Base-by-base conservation (phyloP, 2,113 vertebrate species). In the Haemorhous mexicanus region DNA sequence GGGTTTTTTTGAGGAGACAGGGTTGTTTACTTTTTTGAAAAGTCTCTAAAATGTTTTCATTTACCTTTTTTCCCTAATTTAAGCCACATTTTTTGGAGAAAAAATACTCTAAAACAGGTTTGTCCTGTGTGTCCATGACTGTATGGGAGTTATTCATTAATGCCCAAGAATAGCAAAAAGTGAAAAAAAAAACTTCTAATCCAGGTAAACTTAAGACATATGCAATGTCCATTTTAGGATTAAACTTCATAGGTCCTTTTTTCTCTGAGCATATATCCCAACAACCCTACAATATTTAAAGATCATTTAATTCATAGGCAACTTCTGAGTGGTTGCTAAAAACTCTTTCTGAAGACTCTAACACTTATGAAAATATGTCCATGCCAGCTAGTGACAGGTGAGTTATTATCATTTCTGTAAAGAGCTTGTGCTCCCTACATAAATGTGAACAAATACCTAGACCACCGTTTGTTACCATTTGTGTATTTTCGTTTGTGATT, bases 1-100 rank as follows among this genome's bases (percentile, higher is more conserved):
- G 9, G 0, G 2, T 6, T 16, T 62, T 47, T 33, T 46, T 70
- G 5, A 3, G 5, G 8, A 13, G 16, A 23, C 19, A 64, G 7
- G 7, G 2, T 39, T 55, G 4, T 4, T 26, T 43, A 44, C 2
- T n/a, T 86, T 52, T 67, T 44, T 18, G 28, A 27, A 67, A 95
- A 28, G 4, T 26, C 33, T 58, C 32, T 52, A 37, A 55, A 87
- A 69, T 69, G 0, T 4, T 64, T 89, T 16, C 0, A 16, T 15
- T 63, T 55, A 22, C 3, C 1, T 27, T 41, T 35, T 49, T 68
- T 64, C 66, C 9, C 15, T 28, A n/a, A 28, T 61, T 18, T 53
- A 72, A 75, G 2, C 2, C 8, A 49, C 2, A 35, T 23, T 67
- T 72, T 43, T 52, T 49, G 30, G 10, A 28, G 5, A 27, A 59